Evolutionary conservation across 2,888 invertebrate genomes (phyloP), one percentile per base, ranked within the genome.

Genomic region (Hermaeophaga mercurialis): DNA sequence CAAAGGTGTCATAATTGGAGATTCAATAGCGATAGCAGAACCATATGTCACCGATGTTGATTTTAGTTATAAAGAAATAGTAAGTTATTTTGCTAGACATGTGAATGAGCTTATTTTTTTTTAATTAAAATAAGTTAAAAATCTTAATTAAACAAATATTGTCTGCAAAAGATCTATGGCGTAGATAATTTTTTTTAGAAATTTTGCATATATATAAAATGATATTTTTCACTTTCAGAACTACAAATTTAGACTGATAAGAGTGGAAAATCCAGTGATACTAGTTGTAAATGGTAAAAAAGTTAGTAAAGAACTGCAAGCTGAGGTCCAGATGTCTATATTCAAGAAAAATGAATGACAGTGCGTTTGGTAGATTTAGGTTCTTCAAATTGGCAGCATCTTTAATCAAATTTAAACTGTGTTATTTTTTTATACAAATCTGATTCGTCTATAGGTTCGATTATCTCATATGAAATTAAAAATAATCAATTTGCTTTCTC

Each of bases 1-100:
- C 0, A 86, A 86, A 72, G 93, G 93, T 34, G 87, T 90, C 48
- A 89, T 90, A 59, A 89, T 94, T 56, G 93, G 93, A 1, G 92
- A 94, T 79, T 84, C 87, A 19, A 87, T 94, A 9, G 88, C 90
- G 6, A 84, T 94, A 64, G 89, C 91, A 0, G 90, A 90, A 72
- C 93, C 93, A 0, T 81, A 77, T 65, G 73, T 89, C 31, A 80
- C 82, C 28, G 75, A 80, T 49, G 84, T 89, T 18, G 76, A 82
- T 61, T 82, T 87, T 69, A 77, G 75, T 47, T 82, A 83, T 66
- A 78, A 79, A 65, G 77, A 79, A 56, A 79, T 80, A 74, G 86
- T 86, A 75, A 77, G 78, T 73, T 65, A 14, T 11, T 28, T 15
- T 39, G 11, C n/a, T n/a, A n/a, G n/a, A n/a, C n/a, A n/a, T n/a